Percentiles rank a stretch among this genome's conserved stretches.
These are phyloP conservation scores for Ceyx melanurus DNA, from an alignment of 2,113 vertebrate species.

Conservation along the genomic window DNA sequence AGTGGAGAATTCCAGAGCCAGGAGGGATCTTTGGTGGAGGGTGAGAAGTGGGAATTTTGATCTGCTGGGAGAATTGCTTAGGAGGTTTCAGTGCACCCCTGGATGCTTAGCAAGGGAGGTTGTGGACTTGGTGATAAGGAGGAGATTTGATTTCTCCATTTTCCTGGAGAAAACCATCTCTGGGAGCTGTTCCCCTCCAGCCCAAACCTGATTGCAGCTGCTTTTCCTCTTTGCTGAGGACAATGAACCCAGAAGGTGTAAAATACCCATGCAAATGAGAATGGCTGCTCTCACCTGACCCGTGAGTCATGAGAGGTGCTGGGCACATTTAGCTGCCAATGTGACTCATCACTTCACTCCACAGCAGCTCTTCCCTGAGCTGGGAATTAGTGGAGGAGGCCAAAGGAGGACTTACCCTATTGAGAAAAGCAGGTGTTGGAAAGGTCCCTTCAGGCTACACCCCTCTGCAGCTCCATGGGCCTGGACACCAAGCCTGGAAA, in stretches of 20 bases:
- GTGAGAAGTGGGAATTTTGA: neutral
- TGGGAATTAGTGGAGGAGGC: neutral
- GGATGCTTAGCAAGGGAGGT: neutral
- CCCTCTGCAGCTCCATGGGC: neutral
- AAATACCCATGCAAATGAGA: neutral
- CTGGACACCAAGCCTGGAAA: neutral
- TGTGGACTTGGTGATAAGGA: neutral
- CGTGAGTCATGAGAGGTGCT: conserved; percentile 45
- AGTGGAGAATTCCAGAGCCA: neutral
- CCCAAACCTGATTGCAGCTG: neutral
- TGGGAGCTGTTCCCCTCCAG: neutral
- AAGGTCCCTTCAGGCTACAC: neutral
- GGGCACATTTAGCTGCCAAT: neutral
- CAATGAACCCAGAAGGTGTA: neutral
- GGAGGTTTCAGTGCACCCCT: neutral
- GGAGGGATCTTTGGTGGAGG: neutral
- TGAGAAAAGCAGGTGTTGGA: neutral
- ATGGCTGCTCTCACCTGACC: conserved; percentile 31
- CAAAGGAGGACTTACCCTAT: neutral
- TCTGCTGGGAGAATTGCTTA: neutral
- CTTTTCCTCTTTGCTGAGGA: neutral
- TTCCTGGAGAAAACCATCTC: neutral
- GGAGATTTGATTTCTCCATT: neutral
- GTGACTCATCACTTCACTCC: conserved; percentile 42
- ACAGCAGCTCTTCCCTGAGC: neutral